phyloP scores from a whole-genome alignment of 2,888 invertebrate species.

The Octodonta nipae region DNA sequence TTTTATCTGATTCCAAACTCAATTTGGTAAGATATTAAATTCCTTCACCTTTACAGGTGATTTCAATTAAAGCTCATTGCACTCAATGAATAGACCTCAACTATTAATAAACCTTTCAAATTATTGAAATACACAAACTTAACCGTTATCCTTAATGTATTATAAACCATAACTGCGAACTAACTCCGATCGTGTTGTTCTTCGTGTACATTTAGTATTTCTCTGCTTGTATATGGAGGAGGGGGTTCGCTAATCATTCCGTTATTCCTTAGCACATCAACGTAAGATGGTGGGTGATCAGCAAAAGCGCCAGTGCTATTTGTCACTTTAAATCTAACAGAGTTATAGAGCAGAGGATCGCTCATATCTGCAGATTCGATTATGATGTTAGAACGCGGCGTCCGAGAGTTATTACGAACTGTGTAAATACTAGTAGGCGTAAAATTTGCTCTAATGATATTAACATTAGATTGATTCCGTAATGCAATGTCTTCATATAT shows the following conservation, averaged over 20 bases:
- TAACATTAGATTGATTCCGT: conserved; percentile 18
- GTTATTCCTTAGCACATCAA: conserved; percentile 24
- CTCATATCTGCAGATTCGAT: conserved; percentile 22
- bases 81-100: no score
- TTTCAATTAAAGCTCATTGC: no score
- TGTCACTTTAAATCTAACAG: conserved; percentile 14
- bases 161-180: no score
- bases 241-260: conserved; percentile 31
- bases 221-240: conserved; percentile 36
- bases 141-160: no score
- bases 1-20: no score
- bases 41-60: no score
- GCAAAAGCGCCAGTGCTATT: conserved; percentile 10
- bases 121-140: no score
- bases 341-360: conserved; percentile 23
- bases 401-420: conserved; percentile 16
- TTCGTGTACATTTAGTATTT: conserved; percentile 19
- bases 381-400: conserved; percentile 18
- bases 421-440: conserved; percentile 20
- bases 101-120: no score
- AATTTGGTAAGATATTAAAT: no score
- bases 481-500: conserved; percentile 19
- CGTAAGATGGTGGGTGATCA: conserved; percentile 31
- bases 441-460: conserved; percentile 15
- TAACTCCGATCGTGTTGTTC: conserved; percentile 11